Evolutionary conservation across 2,797 vertebrate species (phyloP).

Genomic region (Podarcis siculus): DNA sequence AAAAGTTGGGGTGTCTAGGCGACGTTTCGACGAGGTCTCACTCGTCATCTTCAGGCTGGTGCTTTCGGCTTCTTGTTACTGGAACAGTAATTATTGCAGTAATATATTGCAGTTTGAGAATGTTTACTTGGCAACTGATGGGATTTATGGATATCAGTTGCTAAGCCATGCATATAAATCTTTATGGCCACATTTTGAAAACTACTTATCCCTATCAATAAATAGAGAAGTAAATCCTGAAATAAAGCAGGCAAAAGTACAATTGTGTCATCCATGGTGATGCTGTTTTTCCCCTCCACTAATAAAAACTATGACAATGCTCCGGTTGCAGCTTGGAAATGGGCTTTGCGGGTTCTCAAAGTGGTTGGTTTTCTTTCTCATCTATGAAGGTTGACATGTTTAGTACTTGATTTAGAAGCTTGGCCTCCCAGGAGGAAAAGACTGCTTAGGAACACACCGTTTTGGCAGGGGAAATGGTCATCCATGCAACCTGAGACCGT

Average conservation of each 20-base stretch:
- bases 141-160: slow-evolving; percentile 22
- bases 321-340: not conserved
- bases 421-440: not conserved
- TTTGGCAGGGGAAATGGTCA: not conserved
- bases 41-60: too few relatives aligned
- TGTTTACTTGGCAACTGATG: not conserved
- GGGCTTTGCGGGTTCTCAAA: not conserved
- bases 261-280: not conserved
- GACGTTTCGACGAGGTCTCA: too few relatives aligned
- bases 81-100: too few relatives aligned
- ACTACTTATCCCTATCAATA: slow-evolving; percentile 9
- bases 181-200: slow-evolving; percentile 20
- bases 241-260: slow-evolving; percentile 14
- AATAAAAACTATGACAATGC: not conserved
- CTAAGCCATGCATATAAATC: slow-evolving; percentile 22
- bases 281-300: not conserved
- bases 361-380: not conserved
- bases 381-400: not conserved
- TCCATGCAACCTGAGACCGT: not conserved
- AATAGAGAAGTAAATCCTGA: slow-evolving; percentile 11
- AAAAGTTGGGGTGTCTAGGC: too few relatives aligned
- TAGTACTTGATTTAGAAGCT: not conserved
- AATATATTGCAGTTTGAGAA: not conserved
- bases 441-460: not conserved
- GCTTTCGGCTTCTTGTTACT: too few relatives aligned